Percentiles rank a stretch among this genome's conserved stretches.
These are phyloP conservation scores for Misgurnus anguillicaudatus DNA, from an alignment of 2,113 vertebrate species.

Conservation along the genomic window DNA sequence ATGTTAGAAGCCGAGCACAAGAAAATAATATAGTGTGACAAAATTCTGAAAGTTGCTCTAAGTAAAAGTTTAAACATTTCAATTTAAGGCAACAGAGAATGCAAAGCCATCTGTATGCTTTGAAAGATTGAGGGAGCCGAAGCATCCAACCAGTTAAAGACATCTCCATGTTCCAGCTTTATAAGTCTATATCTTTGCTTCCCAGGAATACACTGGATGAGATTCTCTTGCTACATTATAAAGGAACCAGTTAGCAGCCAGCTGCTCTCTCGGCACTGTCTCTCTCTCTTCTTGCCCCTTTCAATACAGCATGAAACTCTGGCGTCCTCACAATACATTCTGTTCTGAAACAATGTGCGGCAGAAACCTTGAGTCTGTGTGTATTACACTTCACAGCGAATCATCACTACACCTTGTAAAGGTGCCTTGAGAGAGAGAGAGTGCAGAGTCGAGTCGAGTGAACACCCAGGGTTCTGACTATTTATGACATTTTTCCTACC, in stretches of 20 bases:
- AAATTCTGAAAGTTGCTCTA: background rate
- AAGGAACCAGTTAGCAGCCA: slow-evolving; percentile 37
- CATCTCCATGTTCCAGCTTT: slow-evolving; percentile 30
- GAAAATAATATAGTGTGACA: background rate
- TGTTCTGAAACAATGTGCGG: slow-evolving; percentile 59
- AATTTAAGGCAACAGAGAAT: background rate
- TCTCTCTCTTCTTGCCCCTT: slow-evolving; percentile 2
- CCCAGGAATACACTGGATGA: slow-evolving; percentile 35
- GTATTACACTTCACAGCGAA: slow-evolving; percentile 73
- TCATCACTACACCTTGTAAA: slow-evolving; percentile 76
- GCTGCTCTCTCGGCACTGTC: slow-evolving; percentile 12
- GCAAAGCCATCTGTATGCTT: background rate
- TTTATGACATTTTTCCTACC: slow-evolving; percentile 77
- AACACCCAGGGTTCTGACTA: slow-evolving; percentile 68
- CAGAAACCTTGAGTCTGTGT: slow-evolving; percentile 66
- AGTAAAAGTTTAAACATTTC: background rate
- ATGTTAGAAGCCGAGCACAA: background rate
- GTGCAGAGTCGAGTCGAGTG: slow-evolving; percentile 56
- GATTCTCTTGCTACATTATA: slow-evolving; percentile 36
- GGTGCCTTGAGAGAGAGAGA: slow-evolving; percentile 63
- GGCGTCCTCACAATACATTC: slow-evolving; percentile 48
- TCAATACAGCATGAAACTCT: slow-evolving; percentile 35
- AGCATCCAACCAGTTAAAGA: slow-evolving; percentile 28
- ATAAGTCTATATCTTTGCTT: slow-evolving; percentile 41
- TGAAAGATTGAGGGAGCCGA: slow-evolving; percentile 8